A percentile compares a stretch with the other conserved stretches of the same genome.
These are phyloP conservation scores for Caenorhabditis tropicalis DNA, from an alignment of 1,140 invertebrate genomes.

Conservation along the genomic window DNA sequence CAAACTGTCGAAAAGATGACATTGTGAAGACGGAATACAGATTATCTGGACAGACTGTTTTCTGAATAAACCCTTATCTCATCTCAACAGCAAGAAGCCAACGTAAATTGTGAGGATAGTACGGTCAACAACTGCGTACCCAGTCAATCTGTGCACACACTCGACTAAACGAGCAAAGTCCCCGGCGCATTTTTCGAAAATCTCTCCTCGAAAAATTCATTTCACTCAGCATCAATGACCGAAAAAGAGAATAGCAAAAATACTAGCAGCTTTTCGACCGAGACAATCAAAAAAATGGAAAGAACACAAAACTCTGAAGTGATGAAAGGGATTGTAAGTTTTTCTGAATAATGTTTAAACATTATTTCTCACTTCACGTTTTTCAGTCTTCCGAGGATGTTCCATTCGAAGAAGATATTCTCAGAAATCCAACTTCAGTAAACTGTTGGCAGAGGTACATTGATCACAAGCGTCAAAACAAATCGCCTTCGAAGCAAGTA, in stretches of 20 bases:
- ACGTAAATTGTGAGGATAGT: background rate
- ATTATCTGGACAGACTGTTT: background rate
- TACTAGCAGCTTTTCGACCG: background rate
- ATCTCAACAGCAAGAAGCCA: background rate
- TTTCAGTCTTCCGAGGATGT: slow-evolving; percentile 77
- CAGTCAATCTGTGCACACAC: background rate
- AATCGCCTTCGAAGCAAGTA: slow-evolving; percentile 77
- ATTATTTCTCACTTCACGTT: too few species aligned
- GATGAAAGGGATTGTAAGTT: slow-evolving; percentile 24
- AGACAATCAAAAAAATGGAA: background rate
- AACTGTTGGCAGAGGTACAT: slow-evolving; percentile 97
- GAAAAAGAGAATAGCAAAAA: background rate
- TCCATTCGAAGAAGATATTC: slow-evolving; percentile 96
- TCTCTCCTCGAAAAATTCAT: too few species aligned
- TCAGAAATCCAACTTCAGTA: slow-evolving; percentile 94
- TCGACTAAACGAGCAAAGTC: background rate
- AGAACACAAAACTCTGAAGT: background rate
- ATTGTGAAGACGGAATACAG: background rate
- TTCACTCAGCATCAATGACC: too few species aligned
- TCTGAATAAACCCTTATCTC: background rate
- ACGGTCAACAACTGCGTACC: background rate
- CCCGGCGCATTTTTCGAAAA: background rate
- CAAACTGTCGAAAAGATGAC: slow-evolving; percentile 61
- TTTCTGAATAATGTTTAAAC: background rate
- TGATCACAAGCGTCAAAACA: slow-evolving; percentile 86